Base-by-base conservation (phyloP, 2,113 vertebrate genomes). In the Lucifuga dentata region DNA sequence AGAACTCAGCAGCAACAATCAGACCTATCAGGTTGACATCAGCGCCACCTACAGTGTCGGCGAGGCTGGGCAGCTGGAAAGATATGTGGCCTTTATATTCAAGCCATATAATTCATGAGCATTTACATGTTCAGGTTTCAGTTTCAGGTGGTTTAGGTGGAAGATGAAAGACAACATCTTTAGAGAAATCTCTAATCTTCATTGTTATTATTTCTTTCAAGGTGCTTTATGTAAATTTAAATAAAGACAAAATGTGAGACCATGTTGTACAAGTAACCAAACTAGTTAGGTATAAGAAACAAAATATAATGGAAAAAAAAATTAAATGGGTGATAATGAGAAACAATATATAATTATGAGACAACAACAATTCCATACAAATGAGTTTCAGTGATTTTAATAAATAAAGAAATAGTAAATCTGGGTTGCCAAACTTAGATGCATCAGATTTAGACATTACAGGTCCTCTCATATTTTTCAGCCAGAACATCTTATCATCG, bases 31-130 rank as follows among this genome's bases (percentile, higher is more conserved):
- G 57, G 59, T 79, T 70, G 53, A 60, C 67, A 59, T n/a, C 39
- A 53, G 17, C 49, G 63, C 83, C 86, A 86, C 86, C 84, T 72
- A 81, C 75, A 59, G 79, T 78, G 89, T 84, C 78, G 82, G 67
- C 66, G 44, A 23, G 62, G 58, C 46, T 15, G 39, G 33, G 62
- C 66, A 9, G n/a, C 6, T n/a, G 60, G 73, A 69, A 52, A 71
- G 58, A 63, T 58, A n/a, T 40, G 33, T 16, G 39, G 45, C 68
- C 81, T 84, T 83, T 80, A 70, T 15, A 59, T 56, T 59, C 11
- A 45, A 32, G 39, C 13, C 49, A 0, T 60, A 41, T 20, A 36
- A 8, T 36, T 55, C 20, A 66, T 68, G 44, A 43, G 15, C 48
- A 78, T 50, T 68, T 5, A 24, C n/a, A 39, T 39, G 21, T 38